These are phyloP conservation scores for Homarus gammarus DNA, from an alignment of 2,888 invertebrate species.

Conservation along the genomic window DNA sequence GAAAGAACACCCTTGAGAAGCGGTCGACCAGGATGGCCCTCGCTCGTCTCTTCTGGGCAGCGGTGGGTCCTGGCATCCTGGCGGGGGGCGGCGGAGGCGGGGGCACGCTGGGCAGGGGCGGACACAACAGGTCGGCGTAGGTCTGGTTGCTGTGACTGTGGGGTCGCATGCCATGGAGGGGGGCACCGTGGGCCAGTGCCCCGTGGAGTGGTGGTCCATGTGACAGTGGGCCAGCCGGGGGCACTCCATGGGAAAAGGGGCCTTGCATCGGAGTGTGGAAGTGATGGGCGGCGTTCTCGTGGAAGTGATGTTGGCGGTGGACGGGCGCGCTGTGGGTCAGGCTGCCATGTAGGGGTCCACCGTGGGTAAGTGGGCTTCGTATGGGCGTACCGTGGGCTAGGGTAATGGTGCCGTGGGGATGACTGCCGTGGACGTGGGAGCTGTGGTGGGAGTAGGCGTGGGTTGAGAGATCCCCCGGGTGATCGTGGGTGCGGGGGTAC, in stretches of 20 bases:
- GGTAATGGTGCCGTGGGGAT: neutral
- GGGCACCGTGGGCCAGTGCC: neutral
- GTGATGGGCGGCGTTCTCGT: slow-evolving; percentile 20
- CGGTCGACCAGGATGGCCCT: slow-evolving; percentile 76
- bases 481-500: neutral
- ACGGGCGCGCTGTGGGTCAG: neutral
- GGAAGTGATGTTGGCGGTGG: slow-evolving; percentile 24
- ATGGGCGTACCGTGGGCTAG: slow-evolving; percentile 15
- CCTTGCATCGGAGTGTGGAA: slow-evolving; percentile 12
- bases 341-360: neutral
- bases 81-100: slow-evolving; percentile 68
- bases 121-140: slow-evolving; percentile 27
- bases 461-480: neutral
- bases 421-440: neutral
- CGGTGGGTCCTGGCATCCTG: slow-evolving; percentile 56
- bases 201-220: slow-evolving; percentile 3
- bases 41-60: slow-evolving; percentile 68
- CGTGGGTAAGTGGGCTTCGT: slow-evolving; percentile 3
- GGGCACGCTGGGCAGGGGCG: slow-evolving; percentile 63
- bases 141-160: slow-evolving; percentile 4
- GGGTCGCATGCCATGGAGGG: slow-evolving; percentile 1
- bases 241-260: neutral
- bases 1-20: slow-evolving; percentile 78
- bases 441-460: neutral
- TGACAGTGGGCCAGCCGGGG: neutral